These are phyloP conservation scores for Molanna angustata DNA, from an alignment of 2,888 invertebrate species.

Conservation along the genomic window DNA sequence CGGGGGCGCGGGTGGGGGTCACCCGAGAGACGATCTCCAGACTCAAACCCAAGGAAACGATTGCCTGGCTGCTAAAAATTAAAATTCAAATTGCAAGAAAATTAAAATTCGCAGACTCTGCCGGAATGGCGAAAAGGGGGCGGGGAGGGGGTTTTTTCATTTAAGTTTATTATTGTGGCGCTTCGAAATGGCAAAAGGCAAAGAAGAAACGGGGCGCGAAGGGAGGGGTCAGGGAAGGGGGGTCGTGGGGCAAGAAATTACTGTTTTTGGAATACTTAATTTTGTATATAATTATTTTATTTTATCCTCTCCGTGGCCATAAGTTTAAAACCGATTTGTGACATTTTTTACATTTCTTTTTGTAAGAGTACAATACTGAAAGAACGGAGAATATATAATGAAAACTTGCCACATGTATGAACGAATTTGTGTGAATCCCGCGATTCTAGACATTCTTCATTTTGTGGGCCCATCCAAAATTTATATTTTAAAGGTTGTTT, in stretches of 20 bases:
- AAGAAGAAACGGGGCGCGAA: not conserved
- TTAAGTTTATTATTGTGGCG: conserved; percentile 25
- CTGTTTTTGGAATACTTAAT: conserved; percentile 13
- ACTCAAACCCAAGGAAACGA: conserved; percentile 14
- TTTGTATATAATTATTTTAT: too few relatives aligned
- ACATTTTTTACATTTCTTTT: too few relatives aligned
- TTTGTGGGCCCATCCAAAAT: too few relatives aligned
- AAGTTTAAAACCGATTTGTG: too few relatives aligned
- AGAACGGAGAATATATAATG: too few relatives aligned
- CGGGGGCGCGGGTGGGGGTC: not conserved
- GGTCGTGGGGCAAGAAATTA: conserved; percentile 1
- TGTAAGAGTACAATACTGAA: too few relatives aligned
- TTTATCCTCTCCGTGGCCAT: too few relatives aligned
- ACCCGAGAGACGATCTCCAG: not conserved
- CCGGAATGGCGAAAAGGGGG: conserved; percentile 14
- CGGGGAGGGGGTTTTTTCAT: conserved; percentile 26
- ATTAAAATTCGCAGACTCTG: conserved; percentile 52
- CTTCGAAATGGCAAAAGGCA: not conserved
- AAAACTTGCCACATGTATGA: too few relatives aligned
- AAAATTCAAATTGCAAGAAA: conserved; percentile 58
- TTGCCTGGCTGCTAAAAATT: conserved; percentile 46
- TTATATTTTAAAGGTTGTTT: too few relatives aligned
- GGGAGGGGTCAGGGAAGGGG: conserved; percentile 2
- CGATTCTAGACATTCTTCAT: too few relatives aligned
- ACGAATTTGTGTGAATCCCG: too few relatives aligned